A percentile compares a stretch with the other conserved stretches of the same genome.
Conservation (phyloP, 2,113 vertebrate genomes). For the Hepsetus odoe region DNA sequence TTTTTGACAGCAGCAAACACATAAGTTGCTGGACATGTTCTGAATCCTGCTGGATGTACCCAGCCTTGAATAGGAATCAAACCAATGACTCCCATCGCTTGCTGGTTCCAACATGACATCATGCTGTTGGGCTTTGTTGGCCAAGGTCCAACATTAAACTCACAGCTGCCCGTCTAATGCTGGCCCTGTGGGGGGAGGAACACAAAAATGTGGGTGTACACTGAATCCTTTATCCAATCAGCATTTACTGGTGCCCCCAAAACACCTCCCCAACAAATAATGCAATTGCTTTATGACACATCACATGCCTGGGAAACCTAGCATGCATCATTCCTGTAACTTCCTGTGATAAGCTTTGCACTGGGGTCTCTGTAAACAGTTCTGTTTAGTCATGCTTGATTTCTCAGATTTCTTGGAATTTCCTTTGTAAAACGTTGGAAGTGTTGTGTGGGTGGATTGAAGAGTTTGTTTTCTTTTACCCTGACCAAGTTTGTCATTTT, state of each 20-base stretch:
- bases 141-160: neutral
- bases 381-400: conserved; percentile 19
- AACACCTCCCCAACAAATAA: neutral
- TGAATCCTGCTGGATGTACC: neutral
- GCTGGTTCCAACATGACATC: conserved; percentile 22
- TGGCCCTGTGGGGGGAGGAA: neutral
- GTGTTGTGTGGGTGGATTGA: conserved; percentile 4
- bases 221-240: conserved; percentile 7
- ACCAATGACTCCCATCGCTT: conserved; percentile 1
- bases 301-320: conserved; percentile 5
- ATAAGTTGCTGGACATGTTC: neutral
- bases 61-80: neutral
- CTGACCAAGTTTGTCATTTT: neutral
- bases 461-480: conserved; percentile 30
- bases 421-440: neutral
- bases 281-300: conserved; percentile 22
- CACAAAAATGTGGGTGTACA: conserved; percentile 3
- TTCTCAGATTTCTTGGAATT: conserved; percentile 41
- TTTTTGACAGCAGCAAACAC: neutral
- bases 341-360: conserved; percentile 32
- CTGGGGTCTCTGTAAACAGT: conserved; percentile 17
- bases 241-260: conserved; percentile 6
- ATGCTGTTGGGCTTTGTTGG: conserved; percentile 28
- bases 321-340: conserved; percentile 19
- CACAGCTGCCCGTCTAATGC: neutral